These are phyloP conservation scores for Dolomedes plantarius DNA, from an alignment of 2,888 invertebrate genomes.

Conservation along the genomic window DNA sequence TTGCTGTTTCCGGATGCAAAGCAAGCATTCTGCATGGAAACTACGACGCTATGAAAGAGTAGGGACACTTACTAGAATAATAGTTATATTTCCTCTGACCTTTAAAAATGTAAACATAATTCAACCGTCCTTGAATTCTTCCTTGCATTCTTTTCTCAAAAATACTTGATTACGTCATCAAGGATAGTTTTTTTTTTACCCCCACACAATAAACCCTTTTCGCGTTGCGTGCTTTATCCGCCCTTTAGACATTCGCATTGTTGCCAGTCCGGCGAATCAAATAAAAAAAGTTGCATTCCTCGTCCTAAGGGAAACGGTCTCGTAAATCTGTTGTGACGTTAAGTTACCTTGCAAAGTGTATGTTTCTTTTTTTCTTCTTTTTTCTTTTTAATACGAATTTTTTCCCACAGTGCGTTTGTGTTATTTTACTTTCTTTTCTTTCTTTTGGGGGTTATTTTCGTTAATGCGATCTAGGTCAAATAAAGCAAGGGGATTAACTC, in stretches of 20 bases:
- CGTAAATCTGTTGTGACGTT: background rate
- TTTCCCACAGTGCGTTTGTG: too few relatives aligned
- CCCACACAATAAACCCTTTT: background rate
- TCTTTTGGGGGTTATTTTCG: too few relatives aligned
- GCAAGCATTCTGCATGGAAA: too few relatives aligned
- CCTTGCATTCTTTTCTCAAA: background rate
- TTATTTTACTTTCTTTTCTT: background rate
- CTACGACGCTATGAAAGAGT: too few relatives aligned
- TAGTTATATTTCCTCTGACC: constrained; percentile 2
- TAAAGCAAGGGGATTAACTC: too few relatives aligned
- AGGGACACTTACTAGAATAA: too few relatives aligned
- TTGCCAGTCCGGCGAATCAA: background rate
- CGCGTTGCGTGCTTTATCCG: background rate
- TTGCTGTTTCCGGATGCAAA: too few relatives aligned
- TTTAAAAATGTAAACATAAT: background rate
- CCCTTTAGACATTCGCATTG: background rate
- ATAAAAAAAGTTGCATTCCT: background rate
- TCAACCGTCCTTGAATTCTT: background rate
- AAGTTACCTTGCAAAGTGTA: background rate
- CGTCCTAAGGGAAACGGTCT: background rate
- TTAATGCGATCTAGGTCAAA: too few relatives aligned
- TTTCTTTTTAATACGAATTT: too few relatives aligned
- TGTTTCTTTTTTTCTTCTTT: background rate
- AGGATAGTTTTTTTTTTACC: constrained; percentile 10
- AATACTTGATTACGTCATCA: background rate